Base-by-base conservation (phyloP, 23 tunicate species). In the Oikopleura dioica region DNA sequence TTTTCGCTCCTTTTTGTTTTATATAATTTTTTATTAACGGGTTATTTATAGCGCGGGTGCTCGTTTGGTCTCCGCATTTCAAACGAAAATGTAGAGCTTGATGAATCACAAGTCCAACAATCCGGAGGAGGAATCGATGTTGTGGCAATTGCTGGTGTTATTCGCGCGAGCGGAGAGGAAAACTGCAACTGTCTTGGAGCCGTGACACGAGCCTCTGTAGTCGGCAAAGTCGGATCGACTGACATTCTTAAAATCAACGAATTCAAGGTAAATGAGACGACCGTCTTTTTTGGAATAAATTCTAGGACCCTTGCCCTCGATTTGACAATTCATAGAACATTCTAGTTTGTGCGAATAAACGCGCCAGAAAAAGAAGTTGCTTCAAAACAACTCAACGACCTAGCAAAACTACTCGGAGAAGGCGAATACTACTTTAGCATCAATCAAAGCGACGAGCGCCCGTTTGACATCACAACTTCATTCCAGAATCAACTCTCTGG, bases 381-480 rank as follows among this genome's bases (percentile, higher is more conserved):
- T 9, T 16, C 55, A 44, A 44, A 44, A 44, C 55, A 44, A 44
- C 16, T 44, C 16, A 44, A 44, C 9, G 97, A 91, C 34, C 92
- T 84, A 31, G 23, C 84, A 0, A 58, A 84, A 23, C 68, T 91
- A 35, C 80, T 91, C 0, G 92, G 92, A 0, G 97, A 91, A 68
- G 97, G 88, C 36, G 97, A 89, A 1, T 91, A 91, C 76, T 91
- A 91, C 58, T 75, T 91, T 38, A 91, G 55, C 16, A 44, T 44
- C 55, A 16, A 44, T 9, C 9, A 44, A 9, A 16, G 16, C 55
- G 55, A 44, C 9, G 9, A 9, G 16, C 9, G 16, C 16, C 16
- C 16, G 16, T 9, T 16, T 44, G 55, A 44, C 16, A 9, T 44
- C 16, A 44, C 55, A 44, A 44, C 16, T 9, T 44, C 55, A 9